Evolutionary conservation across 2,113 vertebrate genomes (phyloP), one percentile per base, ranked within the genome.

Genomic region (Poeciliopsis turrubarensis): DNA sequence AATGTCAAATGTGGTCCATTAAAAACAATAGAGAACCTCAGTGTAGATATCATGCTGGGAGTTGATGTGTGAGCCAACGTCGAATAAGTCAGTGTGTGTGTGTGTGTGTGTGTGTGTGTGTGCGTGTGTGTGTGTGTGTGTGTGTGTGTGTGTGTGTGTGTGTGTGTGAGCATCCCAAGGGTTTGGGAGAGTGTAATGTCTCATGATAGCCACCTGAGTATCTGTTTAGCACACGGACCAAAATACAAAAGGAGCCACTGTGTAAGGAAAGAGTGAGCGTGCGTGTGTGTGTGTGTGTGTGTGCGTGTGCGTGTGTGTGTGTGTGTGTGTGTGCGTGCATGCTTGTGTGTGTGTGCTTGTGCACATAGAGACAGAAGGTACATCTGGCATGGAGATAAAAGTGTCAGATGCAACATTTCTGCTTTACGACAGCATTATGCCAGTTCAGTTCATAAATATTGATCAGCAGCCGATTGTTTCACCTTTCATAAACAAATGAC

Each of bases 141-240:
- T 73, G 44, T 32, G 34, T 78, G 67, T 66, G 51, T 75, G 37
- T 76, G 41, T 32, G 34, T 78, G 67, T 72, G 34, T 64, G 70
- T 72, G 64, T 51, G 57, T 54, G 25, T 65, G 65, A 62, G 62
- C 34, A 47, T 80, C 44, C 78, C 77, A 29, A 60, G 70, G 81
- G 88, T 79, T 71, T 30, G 17, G 65, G 73, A 76, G 83, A 90
- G 63, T 67, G 77, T 62, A 10, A 72, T 70, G 78, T 93, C 92
- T 85, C 84, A 92, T 94, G 93, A 94, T 73, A 70, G 72, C 83
- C 93, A 93, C 93, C 93, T 94, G 93, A 94, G 86, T 27, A 68
- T 88, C 83, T 89, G 80, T 71, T 22, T 0, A 73, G 86, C 87
- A 85, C 87, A 86, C 73, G 81, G 78, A 82, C 73, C 71, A 84